Conservation (phyloP, 2,797 vertebrate species). For the Xiphorhynchus erythropygius region DNA sequence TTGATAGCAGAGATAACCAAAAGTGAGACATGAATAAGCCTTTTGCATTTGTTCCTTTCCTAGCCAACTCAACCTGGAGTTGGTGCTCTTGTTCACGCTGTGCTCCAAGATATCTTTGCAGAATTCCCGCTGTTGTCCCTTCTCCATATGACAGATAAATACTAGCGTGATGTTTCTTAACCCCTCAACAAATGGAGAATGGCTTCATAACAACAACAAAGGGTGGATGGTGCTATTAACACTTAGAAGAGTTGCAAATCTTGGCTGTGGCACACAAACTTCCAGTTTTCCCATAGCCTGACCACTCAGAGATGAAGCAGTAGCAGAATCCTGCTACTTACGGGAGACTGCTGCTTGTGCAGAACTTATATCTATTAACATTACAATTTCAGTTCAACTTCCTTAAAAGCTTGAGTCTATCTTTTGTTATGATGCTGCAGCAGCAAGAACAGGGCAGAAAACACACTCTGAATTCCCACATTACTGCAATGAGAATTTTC, state of each 20-base stretch:
- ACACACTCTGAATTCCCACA: neutral
- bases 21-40: neutral
- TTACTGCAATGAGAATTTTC: conserved; percentile 44
- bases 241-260: neutral
- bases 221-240: neutral
- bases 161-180: neutral
- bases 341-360: neutral
- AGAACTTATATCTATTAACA: neutral
- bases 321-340: neutral
- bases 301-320: neutral
- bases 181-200: neutral
- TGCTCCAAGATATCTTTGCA: neutral
- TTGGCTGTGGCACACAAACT: neutral
- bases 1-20: neutral
- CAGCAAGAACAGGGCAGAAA: neutral
- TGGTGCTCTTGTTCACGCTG: neutral
- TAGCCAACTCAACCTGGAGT: neutral
- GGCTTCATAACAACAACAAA: neutral
- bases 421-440: neutral
- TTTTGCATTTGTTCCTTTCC: neutral
- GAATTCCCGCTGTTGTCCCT: neutral
- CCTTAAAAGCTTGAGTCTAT: neutral
- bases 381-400: neutral
- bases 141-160: neutral
- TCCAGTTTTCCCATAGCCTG: neutral